These are phyloP conservation scores for Streptopelia turtur DNA, from an alignment of 2,797 vertebrate genomes.

Conservation along the genomic window DNA sequence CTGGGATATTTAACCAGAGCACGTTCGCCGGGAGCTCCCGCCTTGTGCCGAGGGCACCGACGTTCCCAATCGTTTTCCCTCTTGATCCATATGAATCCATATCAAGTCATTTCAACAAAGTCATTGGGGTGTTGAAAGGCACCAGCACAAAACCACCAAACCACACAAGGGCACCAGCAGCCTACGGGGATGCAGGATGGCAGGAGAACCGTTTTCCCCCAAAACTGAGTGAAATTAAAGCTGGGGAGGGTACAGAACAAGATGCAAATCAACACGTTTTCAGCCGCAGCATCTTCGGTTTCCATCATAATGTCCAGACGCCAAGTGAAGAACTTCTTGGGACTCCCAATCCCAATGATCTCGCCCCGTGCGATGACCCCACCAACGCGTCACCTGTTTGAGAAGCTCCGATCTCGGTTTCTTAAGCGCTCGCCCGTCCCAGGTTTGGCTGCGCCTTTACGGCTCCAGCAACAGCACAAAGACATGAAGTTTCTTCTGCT, in stretches of 20 bases:
- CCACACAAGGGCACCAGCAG: accelerated
- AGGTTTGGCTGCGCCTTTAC: neutral
- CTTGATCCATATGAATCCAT: accelerated
- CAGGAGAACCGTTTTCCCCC: neutral
- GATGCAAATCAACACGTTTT: accelerated
- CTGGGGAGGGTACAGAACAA: accelerated
- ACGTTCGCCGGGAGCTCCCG: neutral
- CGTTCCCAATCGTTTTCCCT: neutral
- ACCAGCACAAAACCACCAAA: neutral
- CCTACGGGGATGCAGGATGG: accelerated
- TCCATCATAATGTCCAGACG: accelerated
- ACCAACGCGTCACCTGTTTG: accelerated
- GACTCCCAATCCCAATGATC: accelerated
- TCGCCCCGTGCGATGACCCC: accelerated
- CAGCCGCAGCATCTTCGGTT: neutral
- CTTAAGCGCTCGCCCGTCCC: accelerated
- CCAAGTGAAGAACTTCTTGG: neutral
- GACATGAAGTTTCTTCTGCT: neutral
- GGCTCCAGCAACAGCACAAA: neutral
- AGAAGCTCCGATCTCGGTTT: accelerated
- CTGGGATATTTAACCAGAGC: neutral
- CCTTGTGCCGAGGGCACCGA: neutral
- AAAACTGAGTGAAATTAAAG: accelerated
- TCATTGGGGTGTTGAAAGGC: accelerated
- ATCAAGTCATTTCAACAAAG: accelerated